Base-by-base conservation (phyloP, 2,888 invertebrate genomes). In the Pachliopta kotzebuea region DNA sequence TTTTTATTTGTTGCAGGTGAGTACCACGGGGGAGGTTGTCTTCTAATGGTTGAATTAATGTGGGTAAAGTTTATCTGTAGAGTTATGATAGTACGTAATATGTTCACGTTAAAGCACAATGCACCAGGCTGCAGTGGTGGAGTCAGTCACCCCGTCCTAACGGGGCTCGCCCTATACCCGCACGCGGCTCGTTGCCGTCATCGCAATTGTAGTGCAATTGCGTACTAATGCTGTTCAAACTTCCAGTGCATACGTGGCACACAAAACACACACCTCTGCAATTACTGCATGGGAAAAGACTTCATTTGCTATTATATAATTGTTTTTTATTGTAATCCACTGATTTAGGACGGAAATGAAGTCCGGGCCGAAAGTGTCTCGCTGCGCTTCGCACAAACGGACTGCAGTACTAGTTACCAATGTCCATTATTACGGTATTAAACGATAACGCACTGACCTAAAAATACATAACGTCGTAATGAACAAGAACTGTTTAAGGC, bases 21-120 rank as follows among this genome's bases (percentile, higher is more conserved):
- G 88, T 78, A 72, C 64, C 60, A 57, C 24, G 21, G 26, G 55
- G 56, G 20, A 55, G 58, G 23, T 23, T 7, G 23, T 11, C 37
- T 37, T 20, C 37, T n/a, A 3, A 21, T 67, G 50, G 9, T 23
- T 20, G 31, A 70, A 71, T 73, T 68, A 68, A 73, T 71, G 75
- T 77, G 72, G 85, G 88, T 86, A 81, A 85, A 80, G 52, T 57
- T 21, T 20, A 72, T 81, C 76, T 79, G 76, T 76, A 75, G 79
- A 81, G 79, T 83, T 86, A 84, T 84, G 84, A 84, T 84, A 83
- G 85, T 82, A 84, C 84, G 84, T 84, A 87, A 83, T 85, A 84
- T 80, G 90, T 88, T 88, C 90, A 88, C 87, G 86, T 90, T 90
- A 88, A 86, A 88, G 90, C 90, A 89, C 90, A 90, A 90, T 91